Percentiles rank a stretch among this genome's conserved stretches.
Conservation (phyloP, 2,797 vertebrate genomes). For the Triplophysa yarkandensis region DNA sequence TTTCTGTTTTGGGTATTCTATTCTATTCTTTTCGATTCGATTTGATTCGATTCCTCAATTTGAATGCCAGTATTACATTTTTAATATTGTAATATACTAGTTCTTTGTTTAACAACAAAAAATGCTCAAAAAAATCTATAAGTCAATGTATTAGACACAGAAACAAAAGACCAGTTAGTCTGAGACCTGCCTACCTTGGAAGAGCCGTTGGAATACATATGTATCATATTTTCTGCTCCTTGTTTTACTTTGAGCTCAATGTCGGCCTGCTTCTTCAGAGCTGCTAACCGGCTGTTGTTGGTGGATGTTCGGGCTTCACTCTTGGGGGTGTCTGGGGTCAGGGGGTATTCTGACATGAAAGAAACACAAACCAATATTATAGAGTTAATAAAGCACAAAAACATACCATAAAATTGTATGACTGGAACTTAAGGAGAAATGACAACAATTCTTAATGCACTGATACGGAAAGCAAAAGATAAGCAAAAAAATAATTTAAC, state of each 20-base stretch:
- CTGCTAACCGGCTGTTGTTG: constrained; percentile 79
- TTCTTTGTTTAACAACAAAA: too few relatives aligned
- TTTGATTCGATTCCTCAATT: too few relatives aligned
- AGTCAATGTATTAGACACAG: background rate
- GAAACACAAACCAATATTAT: constrained; percentile 30
- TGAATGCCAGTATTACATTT: too few relatives aligned
- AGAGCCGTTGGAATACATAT: constrained; percentile 89
- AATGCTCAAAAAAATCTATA: too few relatives aligned
- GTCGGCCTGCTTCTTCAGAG: constrained; percentile 86
- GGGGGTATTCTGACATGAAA: constrained; percentile 75
- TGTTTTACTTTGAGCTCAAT: constrained; percentile 90
- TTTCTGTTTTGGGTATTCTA: constrained; percentile 4
- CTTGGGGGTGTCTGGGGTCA: constrained; percentile 85
- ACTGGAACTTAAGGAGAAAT: background rate
- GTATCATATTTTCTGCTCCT: constrained; percentile 90
- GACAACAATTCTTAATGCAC: background rate
- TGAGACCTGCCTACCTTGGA: constrained; percentile 78
- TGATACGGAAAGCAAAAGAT: background rate
- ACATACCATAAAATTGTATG: background rate
- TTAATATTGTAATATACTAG: too few relatives aligned
- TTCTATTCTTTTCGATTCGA: too few relatives aligned
- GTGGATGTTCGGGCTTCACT: constrained; percentile 78
- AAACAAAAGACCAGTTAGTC: background rate
- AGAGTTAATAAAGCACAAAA: constrained; percentile 14
- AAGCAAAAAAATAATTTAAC: background rate